A percentile compares a stretch with the other conserved stretches of the same genome.
phyloP scores from a whole-genome alignment of 1,140 invertebrate species.

The Hypsibius dujardini region DNA sequence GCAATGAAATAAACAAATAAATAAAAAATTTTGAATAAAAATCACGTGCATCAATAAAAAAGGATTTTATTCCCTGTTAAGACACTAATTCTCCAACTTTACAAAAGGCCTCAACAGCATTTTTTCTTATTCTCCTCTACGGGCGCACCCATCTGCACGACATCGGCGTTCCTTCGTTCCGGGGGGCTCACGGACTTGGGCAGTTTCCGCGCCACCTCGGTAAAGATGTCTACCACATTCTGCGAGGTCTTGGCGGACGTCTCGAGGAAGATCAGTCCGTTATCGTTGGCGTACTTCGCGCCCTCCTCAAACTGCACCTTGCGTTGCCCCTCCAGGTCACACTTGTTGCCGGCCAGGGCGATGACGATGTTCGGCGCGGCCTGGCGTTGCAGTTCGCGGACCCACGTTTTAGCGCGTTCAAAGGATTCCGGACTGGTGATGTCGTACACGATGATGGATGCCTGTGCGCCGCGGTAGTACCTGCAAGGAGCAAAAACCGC shows the following conservation, averaged over 20 bases:
- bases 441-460: slow-evolving; percentile 75
- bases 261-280: slow-evolving; percentile 15
- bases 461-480: slow-evolving; percentile 81
- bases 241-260: background rate
- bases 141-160: background rate
- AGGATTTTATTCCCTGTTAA: too few relatives aligned
- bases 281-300: slow-evolving; percentile 11
- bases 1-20: too few relatives aligned
- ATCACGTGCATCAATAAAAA: too few relatives aligned
- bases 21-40: too few relatives aligned
- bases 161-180: slow-evolving; percentile 5
- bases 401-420: slow-evolving; percentile 70
- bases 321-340: slow-evolving; percentile 40
- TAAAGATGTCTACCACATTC: slow-evolving; percentile 6
- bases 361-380: slow-evolving; percentile 70
- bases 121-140: slow-evolving; percentile 1
- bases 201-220: background rate
- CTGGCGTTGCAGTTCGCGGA: slow-evolving; percentile 64
- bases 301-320: slow-evolving; percentile 5
- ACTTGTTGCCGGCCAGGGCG: slow-evolving; percentile 70
- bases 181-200: background rate
- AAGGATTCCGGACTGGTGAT: slow-evolving; percentile 64
- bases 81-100: background rate
- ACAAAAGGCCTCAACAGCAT: background rate
- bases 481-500: too few relatives aligned